Percentiles rank a stretch among this genome's conserved stretches.
Conservation (phyloP, 2,797 vertebrate genomes). For the Antrozous pallidus region DNA sequence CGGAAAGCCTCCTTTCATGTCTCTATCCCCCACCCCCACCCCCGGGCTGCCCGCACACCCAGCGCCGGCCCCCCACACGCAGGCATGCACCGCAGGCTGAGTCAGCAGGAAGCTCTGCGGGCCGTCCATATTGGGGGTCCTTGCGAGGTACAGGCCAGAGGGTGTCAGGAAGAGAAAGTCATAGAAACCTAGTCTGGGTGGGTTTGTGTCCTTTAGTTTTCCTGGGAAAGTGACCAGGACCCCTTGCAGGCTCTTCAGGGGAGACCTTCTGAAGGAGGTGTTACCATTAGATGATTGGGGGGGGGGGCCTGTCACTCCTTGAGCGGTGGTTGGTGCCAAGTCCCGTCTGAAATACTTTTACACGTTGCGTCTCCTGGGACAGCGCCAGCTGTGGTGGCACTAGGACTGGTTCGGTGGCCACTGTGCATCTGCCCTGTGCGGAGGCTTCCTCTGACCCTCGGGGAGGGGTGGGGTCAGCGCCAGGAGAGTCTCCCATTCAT, state of each 20-base stretch:
- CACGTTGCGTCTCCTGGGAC: neutral
- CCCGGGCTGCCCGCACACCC: neutral
- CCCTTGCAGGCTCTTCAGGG: neutral
- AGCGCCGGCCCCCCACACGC: neutral
- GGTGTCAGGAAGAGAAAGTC: neutral
- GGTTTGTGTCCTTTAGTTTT: neutral
- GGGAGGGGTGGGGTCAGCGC: neutral
- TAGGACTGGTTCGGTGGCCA: neutral
- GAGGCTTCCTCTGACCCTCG: neutral
- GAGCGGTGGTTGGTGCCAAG: neutral
- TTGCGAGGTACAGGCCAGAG: neutral
- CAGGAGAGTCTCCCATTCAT: neutral
- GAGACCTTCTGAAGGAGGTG: neutral
- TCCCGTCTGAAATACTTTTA: neutral
- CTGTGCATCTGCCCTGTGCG: neutral
- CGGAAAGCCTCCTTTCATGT: neutral
- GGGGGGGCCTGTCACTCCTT: neutral
- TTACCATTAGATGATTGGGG: neutral
- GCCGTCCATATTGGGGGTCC: neutral
- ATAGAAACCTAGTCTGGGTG: neutral
- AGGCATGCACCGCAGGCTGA: neutral
- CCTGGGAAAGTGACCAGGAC: neutral
- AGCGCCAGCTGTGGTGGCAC: neutral
- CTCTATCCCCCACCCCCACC: neutral
- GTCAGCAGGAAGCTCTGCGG: neutral